Evolutionary conservation across 2,113 vertebrate species (phyloP), one percentile per base, ranked within the genome.

Genomic region (Rhegmatorhina hoffmannsi): DNA sequence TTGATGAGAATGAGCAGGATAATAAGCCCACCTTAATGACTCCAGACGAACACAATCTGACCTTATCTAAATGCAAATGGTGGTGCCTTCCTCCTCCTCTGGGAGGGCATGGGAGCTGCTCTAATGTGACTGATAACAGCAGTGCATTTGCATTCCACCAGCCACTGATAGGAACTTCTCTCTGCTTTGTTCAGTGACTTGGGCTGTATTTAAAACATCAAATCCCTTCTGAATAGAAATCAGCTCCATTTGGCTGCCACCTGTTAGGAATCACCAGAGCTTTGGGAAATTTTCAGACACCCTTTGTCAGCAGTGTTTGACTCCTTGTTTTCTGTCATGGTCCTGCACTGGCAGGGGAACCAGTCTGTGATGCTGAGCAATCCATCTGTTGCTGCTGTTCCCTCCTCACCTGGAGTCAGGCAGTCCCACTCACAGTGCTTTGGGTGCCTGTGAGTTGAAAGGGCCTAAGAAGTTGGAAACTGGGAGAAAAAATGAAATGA

Each of bases 1-100:
- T 34, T 31, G 44, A 7, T 11, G 12, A 82, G 79, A 90, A 59
- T 50, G 43, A 84, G 66, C 69, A 79, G 34, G 50, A 55, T 58
- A 89, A 92, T 64, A 75, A 96, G 28, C 31, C 25, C 47, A 40
- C 67, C 43, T 34, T 72, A 53, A 56, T 68, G 78, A 52, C 67
- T 89, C 38, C 59, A 49, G 53, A 92, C 62, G 60, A 79, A 58
- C 70, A 50, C n/a, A 62, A 20, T 7, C 55, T 85, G 77, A 87
- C 84, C 89, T 92, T 76, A 89, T 93, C 76, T 81, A 83, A 55
- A 86, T 84, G 95, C 77, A 96, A 93, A 95, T 75, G 25, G 36
- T 34, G 77, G 84, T 17, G 56, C 29, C 56, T 44, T 44, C 63
- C 49, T 84, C 66, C 66, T 91, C 59, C 55, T 72, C 55, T 78